Evolutionary conservation across 1,140 invertebrate genomes (phyloP).

Genomic region (Lasioglossum albipes): DNA sequence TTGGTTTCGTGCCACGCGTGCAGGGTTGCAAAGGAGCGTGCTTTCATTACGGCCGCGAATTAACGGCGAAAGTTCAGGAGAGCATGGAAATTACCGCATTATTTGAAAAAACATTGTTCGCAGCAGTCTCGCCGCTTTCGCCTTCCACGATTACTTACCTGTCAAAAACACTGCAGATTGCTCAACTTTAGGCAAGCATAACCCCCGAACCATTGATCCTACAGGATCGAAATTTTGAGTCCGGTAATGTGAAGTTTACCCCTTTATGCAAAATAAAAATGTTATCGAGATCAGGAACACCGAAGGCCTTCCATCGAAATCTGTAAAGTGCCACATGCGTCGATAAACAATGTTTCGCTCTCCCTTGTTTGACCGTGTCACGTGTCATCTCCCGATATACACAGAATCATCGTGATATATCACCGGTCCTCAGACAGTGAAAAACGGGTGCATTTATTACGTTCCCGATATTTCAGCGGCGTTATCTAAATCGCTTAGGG

Average conservation of each 20-base stretch:
- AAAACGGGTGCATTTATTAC: not conserved
- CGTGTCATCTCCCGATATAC: not conserved
- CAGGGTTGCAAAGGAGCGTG: not conserved
- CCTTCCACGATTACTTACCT: no score
- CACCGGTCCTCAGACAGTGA: not conserved
- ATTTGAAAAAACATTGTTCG: not conserved
- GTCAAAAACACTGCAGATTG: no score
- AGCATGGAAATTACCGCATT: conserved; percentile 9
- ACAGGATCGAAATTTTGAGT: no score
- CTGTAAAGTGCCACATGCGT: no score
- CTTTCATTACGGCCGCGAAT: conserved; percentile 15
- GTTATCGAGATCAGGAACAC: no score
- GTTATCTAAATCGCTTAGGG: conserved; percentile 27
- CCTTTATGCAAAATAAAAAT: no score
- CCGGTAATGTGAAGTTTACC: no score
- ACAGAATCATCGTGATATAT: not conserved
- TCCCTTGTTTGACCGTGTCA: not conserved
- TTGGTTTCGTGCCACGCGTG: conserved; percentile 49
- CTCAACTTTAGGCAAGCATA: no score
- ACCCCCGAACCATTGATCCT: no score
- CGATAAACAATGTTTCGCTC: no score
- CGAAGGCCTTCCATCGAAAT: no score
- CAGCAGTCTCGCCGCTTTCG: no score
- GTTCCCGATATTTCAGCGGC: conserved; percentile 8
- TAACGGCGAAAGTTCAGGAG: not conserved